phyloP scores from a whole-genome alignment of 1,140 invertebrate genomes.

The Bombus huntii region DNA sequence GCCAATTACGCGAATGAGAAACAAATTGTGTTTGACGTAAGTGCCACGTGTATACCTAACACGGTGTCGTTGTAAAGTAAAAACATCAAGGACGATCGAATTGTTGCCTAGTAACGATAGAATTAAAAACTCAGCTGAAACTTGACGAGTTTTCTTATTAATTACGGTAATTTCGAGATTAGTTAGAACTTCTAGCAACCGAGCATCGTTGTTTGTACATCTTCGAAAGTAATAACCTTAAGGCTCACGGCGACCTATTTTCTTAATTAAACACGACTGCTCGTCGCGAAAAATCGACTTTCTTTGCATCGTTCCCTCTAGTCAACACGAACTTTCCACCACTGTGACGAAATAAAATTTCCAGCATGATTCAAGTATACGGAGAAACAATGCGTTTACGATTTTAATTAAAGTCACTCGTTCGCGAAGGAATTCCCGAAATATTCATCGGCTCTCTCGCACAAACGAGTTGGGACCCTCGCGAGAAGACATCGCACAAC shows the following conservation, averaged over 20 bases:
- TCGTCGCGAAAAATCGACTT: not conserved
- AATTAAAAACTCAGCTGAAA: not conserved
- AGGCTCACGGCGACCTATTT: not conserved
- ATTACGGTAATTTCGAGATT: not conserved
- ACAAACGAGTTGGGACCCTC: not conserved
- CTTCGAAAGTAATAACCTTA: not conserved
- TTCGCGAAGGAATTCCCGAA: constrained; percentile 26
- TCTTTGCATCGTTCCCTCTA: not conserved
- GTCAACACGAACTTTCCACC: not conserved
- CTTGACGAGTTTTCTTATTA: not conserved
- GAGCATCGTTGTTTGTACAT: not conserved
- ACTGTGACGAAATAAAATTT: not conserved
- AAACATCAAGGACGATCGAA: not conserved
- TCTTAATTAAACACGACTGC: not conserved
- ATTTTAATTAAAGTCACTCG: constrained; percentile 29
- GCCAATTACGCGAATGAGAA: not conserved
- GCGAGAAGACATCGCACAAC: constrained; percentile 6
- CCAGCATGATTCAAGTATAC: no score
- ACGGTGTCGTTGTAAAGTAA: not conserved
- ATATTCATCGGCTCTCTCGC: not conserved
- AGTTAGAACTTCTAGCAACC: not conserved
- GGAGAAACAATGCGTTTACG: not conserved
- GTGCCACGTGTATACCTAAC: not conserved
- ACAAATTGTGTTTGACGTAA: not conserved
- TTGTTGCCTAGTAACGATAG: no score